phyloP scores from a whole-genome alignment of 2,888 invertebrate species.

The Rhodophaea formosa region DNA sequence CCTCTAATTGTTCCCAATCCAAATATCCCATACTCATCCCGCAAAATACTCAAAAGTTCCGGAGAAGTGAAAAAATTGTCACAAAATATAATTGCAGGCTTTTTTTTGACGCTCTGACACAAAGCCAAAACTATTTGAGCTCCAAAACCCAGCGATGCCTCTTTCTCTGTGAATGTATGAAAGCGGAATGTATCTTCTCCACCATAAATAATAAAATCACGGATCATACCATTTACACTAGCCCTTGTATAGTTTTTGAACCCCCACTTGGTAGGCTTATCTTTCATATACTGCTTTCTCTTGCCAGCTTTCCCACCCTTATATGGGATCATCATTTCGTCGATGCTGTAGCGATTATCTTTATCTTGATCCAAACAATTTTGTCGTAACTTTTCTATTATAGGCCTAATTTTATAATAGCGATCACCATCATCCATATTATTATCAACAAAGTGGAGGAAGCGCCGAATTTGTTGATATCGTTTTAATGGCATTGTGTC shows the following conservation, averaged over 20 bases:
- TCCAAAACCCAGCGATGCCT: constrained; percentile 34
- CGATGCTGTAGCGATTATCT: background rate
- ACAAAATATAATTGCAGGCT: constrained; percentile 1
- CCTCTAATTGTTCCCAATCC: too few relatives aligned
- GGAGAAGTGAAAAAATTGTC: constrained; percentile 4
- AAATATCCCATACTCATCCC: background rate
- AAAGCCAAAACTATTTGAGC: constrained; percentile 35
- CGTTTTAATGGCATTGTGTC: constrained; percentile 37
- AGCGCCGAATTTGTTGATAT: constrained; percentile 35
- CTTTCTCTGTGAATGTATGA: constrained; percentile 31
- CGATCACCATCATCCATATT: constrained; percentile 30
- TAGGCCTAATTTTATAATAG: constrained; percentile 36
- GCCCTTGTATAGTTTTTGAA: background rate
- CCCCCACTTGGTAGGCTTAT: background rate
- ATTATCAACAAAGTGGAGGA: constrained; percentile 40
- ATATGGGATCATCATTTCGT: background rate
- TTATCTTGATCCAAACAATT: constrained; percentile 29
- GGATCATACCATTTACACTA: constrained; percentile 38
- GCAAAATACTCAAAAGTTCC: background rate
- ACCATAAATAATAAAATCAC: constrained; percentile 41
- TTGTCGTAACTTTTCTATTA: constrained; percentile 32
- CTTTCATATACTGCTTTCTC: background rate
- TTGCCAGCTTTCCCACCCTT: background rate
- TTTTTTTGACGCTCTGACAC: constrained; percentile 20
- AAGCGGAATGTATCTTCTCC: constrained; percentile 39